Percentiles rank a stretch among this genome's conserved stretches.
Evolutionary conservation across 2,113 vertebrate species (phyloP).

Genomic region (Pelecanus crispus): DNA sequence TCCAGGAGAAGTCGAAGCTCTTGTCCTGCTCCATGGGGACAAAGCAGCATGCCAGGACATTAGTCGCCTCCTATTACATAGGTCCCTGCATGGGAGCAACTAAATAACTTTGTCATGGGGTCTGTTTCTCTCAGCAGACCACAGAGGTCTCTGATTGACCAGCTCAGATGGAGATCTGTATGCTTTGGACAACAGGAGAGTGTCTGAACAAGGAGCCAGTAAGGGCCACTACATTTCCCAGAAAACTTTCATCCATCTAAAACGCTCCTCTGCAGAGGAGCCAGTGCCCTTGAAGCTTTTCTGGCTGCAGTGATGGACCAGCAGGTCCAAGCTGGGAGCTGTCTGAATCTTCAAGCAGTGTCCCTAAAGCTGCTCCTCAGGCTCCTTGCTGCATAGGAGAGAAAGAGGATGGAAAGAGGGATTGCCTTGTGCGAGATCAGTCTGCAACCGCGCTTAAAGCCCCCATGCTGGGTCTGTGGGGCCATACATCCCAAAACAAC

Average conservation of each 20-base stretch:
- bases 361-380: background rate
- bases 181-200: background rate
- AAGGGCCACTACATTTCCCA: background rate
- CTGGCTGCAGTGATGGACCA: background rate
- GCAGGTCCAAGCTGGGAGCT: background rate
- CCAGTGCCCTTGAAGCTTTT: background rate
- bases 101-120: background rate
- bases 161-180: background rate
- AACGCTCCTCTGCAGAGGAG: background rate
- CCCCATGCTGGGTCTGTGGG: background rate
- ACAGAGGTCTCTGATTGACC: background rate
- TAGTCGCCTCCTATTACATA: background rate
- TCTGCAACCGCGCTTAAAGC: rapidly evolving
- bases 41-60: background rate
- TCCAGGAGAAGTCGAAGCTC: background rate
- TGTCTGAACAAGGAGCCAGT: background rate
- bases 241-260: background rate
- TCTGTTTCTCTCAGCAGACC: background rate
- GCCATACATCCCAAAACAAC: rapidly evolving
- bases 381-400: background rate
- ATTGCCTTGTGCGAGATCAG: background rate
- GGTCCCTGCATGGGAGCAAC: background rate
- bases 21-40: background rate
- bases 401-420: background rate
- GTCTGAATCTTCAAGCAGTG: background rate